Conservation (phyloP, 2,113 vertebrate species). For the Acanthochromis polyacanthus region DNA sequence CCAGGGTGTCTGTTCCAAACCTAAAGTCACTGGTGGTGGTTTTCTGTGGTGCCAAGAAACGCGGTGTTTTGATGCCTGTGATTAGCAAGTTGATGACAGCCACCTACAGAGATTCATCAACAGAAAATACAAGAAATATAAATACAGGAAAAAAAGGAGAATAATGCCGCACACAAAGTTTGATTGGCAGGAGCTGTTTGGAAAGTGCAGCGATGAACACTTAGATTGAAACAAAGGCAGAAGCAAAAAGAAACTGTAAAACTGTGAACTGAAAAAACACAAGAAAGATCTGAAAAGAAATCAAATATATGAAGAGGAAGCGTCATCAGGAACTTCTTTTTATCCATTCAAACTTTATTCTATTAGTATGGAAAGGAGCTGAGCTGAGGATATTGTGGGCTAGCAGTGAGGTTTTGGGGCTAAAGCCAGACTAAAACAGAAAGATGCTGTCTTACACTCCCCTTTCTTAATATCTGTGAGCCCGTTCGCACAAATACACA, state of each 20-base stretch:
- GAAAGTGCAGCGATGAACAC: slow-evolving; percentile 6
- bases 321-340: no score
- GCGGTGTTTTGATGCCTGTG: not conserved
- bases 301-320: no score
- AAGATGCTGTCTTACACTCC: slow-evolving; percentile 40
- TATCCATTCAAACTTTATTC: not conserved
- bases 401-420: slow-evolving; percentile 38
- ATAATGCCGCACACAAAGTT: not conserved
- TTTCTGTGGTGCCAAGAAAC: no score
- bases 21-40: no score
- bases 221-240: not conserved
- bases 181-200: slow-evolving; percentile 14
- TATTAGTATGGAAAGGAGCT: slow-evolving; percentile 15
- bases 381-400: slow-evolving; percentile 16
- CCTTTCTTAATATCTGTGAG: slow-evolving; percentile 40
- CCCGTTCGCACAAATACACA: slow-evolving; percentile 39
- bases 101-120: not conserved
- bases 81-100: not conserved
- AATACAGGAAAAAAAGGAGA: not conserved
- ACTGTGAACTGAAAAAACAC: not conserved
- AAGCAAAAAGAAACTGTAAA: not conserved
- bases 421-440: slow-evolving; percentile 47
- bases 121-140: not conserved
- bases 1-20: no score
- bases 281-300: not conserved